Evolutionary conservation across 2,797 vertebrate species (phyloP), one percentile per base, ranked within the genome.

Genomic region (Acanthiza pusilla): DNA sequence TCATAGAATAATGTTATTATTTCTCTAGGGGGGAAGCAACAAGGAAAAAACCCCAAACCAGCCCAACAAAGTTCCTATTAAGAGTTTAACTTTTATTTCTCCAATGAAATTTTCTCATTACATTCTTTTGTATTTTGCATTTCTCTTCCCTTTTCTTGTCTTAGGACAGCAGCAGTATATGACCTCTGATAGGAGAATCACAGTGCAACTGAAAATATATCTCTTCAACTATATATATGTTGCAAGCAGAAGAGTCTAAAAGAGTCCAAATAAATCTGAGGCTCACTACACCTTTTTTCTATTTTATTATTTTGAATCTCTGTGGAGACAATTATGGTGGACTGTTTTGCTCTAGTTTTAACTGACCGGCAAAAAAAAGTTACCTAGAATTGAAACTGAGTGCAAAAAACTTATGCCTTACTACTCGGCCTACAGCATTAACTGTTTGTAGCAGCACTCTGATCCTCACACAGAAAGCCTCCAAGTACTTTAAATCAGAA

Each of bases 261-360:
- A 40, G 5, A 21, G 2, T 55, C 11, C 63, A 60, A 78, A 45
- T 55, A 22, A 42, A 84, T 25, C 2, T n/a, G 10, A 51, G 7
- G 4, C 3, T 65, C 9, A 42, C 14, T 63, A 2, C 3, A 30
- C 0, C 1, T 27, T 54, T 85, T 74, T 50, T 27, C 3, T 40
- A 3, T 57, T 83, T 42, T 36, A 25, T 63, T 62, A 20, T 55
- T 92, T 68, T 67, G 32, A 66, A 42, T 50, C 2, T 63, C 7
- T 21, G 1, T 26, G 5, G 5, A 8, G 5, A 42, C 0, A 63
- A 43, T 21, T 65, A 40, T 0, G 0, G 1, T 40, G 29, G 10
- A 68, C 13, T 32, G 30, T 61, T 85, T 85, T 82, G 11, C 5
- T 72, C 5, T 9, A 34, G 8, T 43, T 86, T 77, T 43, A 58